Evolutionary conservation across 2,797 vertebrate species (phyloP).

Genomic region (Loris lydekkerianus): DNA sequence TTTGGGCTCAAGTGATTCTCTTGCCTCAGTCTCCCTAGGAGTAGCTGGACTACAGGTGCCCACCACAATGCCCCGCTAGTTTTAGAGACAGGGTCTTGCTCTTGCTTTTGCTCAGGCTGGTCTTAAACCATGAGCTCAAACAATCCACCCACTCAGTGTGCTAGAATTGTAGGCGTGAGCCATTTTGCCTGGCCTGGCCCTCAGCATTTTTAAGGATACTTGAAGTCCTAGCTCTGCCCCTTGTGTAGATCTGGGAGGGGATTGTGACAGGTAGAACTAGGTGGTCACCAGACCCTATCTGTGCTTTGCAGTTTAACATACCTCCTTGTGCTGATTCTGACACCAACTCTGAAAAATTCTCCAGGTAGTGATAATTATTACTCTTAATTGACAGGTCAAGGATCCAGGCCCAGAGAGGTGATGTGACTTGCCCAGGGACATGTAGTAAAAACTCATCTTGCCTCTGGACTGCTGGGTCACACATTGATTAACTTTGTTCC

Average conservation of each 20-base stretch:
- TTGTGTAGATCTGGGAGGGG: not conserved
- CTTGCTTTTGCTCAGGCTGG: too few species aligned
- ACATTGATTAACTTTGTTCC: not conserved
- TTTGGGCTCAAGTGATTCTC: too few species aligned
- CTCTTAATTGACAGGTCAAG: not conserved
- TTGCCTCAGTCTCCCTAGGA: too few species aligned
- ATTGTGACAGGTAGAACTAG: not conserved
- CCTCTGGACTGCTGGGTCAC: not conserved
- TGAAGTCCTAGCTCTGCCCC: not conserved
- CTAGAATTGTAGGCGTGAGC: too few species aligned
- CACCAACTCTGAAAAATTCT: not conserved
- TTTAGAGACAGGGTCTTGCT: too few species aligned
- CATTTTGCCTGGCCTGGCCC: too few species aligned
- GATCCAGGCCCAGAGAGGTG: not conserved
- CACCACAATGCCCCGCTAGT: too few species aligned
- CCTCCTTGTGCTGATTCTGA: not conserved
- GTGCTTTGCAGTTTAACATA: not conserved
- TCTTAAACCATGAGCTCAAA: too few species aligned
- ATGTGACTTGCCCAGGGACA: not conserved
- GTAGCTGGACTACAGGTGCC: too few species aligned
- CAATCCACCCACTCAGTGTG: too few species aligned
- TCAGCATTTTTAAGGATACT: not conserved
- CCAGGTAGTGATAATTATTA: not conserved
- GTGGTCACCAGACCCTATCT: not conserved
- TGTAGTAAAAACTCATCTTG: not conserved